These are phyloP conservation scores for Neodiprion lecontei DNA, from an alignment of 1,140 invertebrate genomes.

Conservation along the genomic window DNA sequence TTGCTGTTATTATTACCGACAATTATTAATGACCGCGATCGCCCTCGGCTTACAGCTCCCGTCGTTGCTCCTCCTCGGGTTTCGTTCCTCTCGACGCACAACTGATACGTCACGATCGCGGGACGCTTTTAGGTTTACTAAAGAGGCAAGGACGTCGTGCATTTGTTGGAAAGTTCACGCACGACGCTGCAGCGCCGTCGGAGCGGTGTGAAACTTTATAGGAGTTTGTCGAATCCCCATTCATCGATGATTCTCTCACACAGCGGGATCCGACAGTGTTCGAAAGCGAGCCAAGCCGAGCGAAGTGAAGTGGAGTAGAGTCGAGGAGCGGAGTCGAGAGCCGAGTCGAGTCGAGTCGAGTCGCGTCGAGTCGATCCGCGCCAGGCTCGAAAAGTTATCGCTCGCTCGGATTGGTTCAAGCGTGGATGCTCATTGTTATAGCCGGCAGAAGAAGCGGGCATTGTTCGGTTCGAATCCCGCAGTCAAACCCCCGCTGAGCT, in stretches of 20 bases:
- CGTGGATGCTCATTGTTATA: slow-evolving; percentile 35
- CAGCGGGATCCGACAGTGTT: no score
- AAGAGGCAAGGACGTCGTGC: no score
- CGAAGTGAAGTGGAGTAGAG: not conserved
- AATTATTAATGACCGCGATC: not conserved
- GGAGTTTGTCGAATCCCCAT: no score
- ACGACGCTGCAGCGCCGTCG: no score
- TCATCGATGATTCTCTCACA: no score
- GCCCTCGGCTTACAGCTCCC: not conserved
- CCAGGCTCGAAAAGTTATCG: not conserved
- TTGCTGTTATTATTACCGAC: slow-evolving; percentile 18
- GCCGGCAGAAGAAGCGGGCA: slow-evolving; percentile 31
- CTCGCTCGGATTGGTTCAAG: slow-evolving; percentile 24
- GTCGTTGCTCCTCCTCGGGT: no score
- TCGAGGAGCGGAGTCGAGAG: not conserved
- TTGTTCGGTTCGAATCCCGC: slow-evolving; percentile 35
- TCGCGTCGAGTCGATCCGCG: not conserved
- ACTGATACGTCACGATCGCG: no score
- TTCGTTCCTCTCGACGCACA: no score
- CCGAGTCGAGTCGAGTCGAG: not conserved
- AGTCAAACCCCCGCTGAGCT: slow-evolving; percentile 47
- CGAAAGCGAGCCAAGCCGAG: not conserved
- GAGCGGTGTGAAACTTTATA: no score
- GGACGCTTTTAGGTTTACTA: no score
- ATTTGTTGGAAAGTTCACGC: no score